Conservation (phyloP, 2,797 vertebrate species). For the Buceros bicornis region DNA sequence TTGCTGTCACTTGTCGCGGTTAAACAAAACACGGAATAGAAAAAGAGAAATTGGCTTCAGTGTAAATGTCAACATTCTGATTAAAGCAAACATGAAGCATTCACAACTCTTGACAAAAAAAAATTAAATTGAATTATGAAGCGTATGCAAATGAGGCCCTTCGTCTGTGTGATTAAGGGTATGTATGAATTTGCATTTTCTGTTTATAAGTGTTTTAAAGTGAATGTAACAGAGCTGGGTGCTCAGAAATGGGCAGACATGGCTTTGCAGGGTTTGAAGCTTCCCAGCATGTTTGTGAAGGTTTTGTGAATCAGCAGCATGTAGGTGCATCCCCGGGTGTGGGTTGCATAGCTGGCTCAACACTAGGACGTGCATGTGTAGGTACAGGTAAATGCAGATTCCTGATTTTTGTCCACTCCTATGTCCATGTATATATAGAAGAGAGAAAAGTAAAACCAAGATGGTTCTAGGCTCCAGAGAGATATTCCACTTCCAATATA, state of each 20-base stretch:
- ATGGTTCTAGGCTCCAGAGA: background rate
- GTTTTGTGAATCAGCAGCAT: fast-evolving
- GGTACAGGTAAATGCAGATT: background rate
- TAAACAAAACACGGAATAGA: slow-evolving; percentile 86
- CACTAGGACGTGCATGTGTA: background rate
- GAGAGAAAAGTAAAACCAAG: background rate
- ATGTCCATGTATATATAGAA: background rate
- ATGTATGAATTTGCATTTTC: slow-evolving; percentile 76
- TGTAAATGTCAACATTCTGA: slow-evolving; percentile 89
- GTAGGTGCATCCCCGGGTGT: background rate
- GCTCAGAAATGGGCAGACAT: background rate
- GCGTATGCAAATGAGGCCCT: slow-evolving; percentile 80
- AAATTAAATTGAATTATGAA: slow-evolving; percentile 84
- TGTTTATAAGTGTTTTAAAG: slow-evolving; percentile 57
- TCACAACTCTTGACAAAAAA: slow-evolving; percentile 83
- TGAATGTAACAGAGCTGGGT: slow-evolving; percentile 45
- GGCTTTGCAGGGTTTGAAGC: background rate
- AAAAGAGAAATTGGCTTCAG: slow-evolving; percentile 85
- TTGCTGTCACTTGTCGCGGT: slow-evolving; percentile 85
- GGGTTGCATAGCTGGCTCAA: fast-evolving
- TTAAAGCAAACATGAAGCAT: slow-evolving; percentile 87
- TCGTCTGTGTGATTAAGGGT: slow-evolving; percentile 73
- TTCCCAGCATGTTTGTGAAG: background rate
- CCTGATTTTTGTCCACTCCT: background rate
- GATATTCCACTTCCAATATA: background rate